Conservation (phyloP, 1,140 invertebrate species). For the Stenopsyche tienmushanensis region DNA sequence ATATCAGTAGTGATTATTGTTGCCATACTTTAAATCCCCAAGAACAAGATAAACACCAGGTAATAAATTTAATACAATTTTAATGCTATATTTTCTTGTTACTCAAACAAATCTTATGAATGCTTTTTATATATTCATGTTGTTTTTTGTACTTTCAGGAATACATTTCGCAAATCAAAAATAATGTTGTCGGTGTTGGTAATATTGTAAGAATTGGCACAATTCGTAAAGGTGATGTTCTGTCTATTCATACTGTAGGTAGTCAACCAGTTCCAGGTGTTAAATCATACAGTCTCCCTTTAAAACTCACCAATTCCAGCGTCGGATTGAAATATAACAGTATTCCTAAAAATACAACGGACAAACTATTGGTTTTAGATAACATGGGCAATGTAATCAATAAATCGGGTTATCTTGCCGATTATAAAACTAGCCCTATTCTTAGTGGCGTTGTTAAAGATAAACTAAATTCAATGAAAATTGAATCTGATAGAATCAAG, state of each 20-base stretch:
- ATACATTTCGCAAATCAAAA: conserved; percentile 64
- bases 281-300: conserved; percentile 54
- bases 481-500: conserved; percentile 58
- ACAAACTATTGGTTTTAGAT: conserved; percentile 55
- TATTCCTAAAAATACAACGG: conserved; percentile 54
- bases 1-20: conserved; percentile 64
- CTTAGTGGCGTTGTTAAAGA: conserved; percentile 54
- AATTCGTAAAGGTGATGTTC: conserved; percentile 52
- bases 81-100: no score
- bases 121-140: conserved; percentile 24
- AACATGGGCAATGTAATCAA: conserved; percentile 54
- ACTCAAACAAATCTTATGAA: no score
- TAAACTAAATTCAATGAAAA: conserved; percentile 55
- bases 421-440: conserved; percentile 53
- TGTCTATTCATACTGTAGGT: conserved; percentile 46
- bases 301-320: conserved; percentile 53
- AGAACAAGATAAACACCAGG: conserved; percentile 52
- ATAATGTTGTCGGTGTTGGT: conserved; percentile 64
- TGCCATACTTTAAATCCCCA: conserved; percentile 64
- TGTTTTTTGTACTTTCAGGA: conserved; percentile 58
- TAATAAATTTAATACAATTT: conserved; percentile 27
- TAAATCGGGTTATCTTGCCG: conserved; percentile 53
- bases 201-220: conserved; percentile 59
- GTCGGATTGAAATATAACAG: conserved; percentile 54
- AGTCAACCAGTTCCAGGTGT: conserved; percentile 40